phyloP scores from a whole-genome alignment of 1,140 invertebrate genomes.

The Idris sp. region DNA sequence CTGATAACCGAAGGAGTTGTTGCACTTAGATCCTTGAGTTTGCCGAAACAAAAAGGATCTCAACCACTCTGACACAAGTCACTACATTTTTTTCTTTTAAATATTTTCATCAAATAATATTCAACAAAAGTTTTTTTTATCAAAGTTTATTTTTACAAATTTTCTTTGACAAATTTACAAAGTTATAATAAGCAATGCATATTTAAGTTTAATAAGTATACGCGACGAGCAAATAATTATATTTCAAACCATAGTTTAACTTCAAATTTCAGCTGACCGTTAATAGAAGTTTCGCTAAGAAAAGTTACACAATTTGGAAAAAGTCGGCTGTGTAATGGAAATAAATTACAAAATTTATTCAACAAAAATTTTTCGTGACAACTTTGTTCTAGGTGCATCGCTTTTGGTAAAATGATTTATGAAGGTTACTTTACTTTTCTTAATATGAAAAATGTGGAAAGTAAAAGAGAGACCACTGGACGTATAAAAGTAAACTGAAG shows the following conservation, averaged over 20 bases:
- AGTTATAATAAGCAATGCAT: no score
- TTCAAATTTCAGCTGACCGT: slow-evolving; percentile 5
- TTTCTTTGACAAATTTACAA: no score
- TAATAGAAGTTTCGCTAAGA: slow-evolving; percentile 9
- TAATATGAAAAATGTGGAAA: slow-evolving; percentile 25
- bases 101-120: not conserved
- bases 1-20: slow-evolving; percentile 68
- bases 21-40: slow-evolving; percentile 56
- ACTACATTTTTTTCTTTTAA: no score
- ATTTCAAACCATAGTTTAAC: slow-evolving; percentile 9
- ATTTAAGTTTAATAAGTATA: no score
- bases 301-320: slow-evolving; percentile 24
- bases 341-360: slow-evolving; percentile 34
- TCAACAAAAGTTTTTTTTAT: no score
- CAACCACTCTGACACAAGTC: no score
- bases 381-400: slow-evolving; percentile 13
- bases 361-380: slow-evolving; percentile 20
- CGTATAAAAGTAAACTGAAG: slow-evolving; percentile 5
- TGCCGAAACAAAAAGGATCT: not conserved
- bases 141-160: no score
- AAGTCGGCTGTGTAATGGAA: slow-evolving; percentile 19
- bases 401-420: slow-evolving; percentile 35
- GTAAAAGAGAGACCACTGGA: slow-evolving; percentile 3
- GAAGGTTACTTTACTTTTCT: slow-evolving; percentile 10
- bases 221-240: slow-evolving; percentile 6